These are phyloP conservation scores for Macrophya alboannulata DNA, from an alignment of 2,888 invertebrate genomes.

Conservation along the genomic window DNA sequence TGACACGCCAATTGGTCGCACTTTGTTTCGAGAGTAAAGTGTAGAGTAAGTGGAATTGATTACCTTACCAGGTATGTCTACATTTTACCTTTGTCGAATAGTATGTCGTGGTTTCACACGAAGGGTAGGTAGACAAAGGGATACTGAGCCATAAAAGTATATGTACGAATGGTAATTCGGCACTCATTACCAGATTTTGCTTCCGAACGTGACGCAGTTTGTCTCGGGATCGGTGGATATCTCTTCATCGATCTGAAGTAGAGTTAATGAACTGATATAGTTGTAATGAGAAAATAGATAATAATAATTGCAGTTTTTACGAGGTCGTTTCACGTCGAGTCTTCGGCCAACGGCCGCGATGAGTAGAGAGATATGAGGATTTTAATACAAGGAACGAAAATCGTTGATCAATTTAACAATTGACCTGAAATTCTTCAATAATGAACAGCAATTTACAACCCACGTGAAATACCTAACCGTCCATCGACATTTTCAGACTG, in stretches of 20 bases:
- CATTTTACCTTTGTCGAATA: conserved; percentile 42
- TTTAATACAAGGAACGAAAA: conserved; percentile 78
- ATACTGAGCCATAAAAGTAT: not conserved
- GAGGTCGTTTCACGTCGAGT: conserved; percentile 68
- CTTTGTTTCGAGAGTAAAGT: conserved; percentile 28
- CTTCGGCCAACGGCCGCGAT: conserved; percentile 71
- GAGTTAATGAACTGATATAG: conserved; percentile 51
- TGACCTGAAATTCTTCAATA: conserved; percentile 76
- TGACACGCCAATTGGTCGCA: conserved; percentile 42
- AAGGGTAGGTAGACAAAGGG: not conserved
- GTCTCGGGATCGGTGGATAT: not conserved
- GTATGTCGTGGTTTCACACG: conserved; percentile 53
- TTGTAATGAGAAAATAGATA: conserved; percentile 74
- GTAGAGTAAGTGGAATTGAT: conserved; percentile 35
- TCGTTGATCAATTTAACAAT: conserved; percentile 78
- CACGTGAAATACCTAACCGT: conserved; percentile 64
- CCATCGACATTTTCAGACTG: conserved; percentile 67
- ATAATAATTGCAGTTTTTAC: conserved; percentile 77
- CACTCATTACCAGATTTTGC: not conserved
- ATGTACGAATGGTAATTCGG: not conserved
- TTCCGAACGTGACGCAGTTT: not conserved
- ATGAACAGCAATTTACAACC: conserved; percentile 60
- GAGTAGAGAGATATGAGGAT: conserved; percentile 72
- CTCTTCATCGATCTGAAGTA: conserved; percentile 31
- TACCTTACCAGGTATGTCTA: not conserved